These are phyloP conservation scores for Diarsia mendica DNA, from an alignment of 2,888 invertebrate species.

Conservation along the genomic window DNA sequence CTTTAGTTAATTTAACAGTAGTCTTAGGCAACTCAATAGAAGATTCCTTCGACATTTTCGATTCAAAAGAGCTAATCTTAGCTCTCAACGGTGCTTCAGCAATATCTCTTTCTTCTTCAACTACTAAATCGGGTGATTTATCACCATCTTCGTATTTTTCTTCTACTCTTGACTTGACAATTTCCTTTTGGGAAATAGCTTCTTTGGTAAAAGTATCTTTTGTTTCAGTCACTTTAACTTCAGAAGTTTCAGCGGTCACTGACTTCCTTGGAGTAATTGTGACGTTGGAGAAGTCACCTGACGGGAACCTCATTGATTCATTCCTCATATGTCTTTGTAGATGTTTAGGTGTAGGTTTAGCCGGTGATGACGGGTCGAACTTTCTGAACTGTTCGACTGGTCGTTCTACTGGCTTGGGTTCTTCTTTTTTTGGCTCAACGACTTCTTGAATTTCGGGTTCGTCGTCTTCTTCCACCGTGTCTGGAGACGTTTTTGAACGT, in stretches of 20 bases:
- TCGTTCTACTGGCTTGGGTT: constrained; percentile 78
- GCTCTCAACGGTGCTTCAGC: constrained; percentile 87
- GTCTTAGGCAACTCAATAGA: constrained; percentile 83
- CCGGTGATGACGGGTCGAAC: constrained; percentile 86
- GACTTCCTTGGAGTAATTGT: constrained; percentile 87
- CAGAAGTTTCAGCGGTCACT: constrained; percentile 86
- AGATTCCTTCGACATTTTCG: constrained; percentile 85
- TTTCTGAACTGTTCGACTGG: constrained; percentile 85
- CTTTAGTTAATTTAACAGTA: constrained; percentile 87
- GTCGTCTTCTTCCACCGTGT: constrained; percentile 79
- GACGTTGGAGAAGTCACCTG: constrained; percentile 88
- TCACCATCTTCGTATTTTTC: constrained; percentile 88
- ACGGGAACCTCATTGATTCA: constrained; percentile 89
- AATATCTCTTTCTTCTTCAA: constrained; percentile 84
- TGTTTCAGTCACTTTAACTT: constrained; percentile 77
- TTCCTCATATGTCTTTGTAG: constrained; percentile 89
- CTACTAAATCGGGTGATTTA: constrained; percentile 84
- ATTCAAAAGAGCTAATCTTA: constrained; percentile 88
- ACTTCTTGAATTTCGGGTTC: constrained; percentile 72
- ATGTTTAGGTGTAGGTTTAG: constrained; percentile 88
- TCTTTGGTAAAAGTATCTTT: constrained; percentile 82
- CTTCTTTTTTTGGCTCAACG: constrained; percentile 77
- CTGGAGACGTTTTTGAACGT: constrained; percentile 85
- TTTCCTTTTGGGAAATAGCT: constrained; percentile 86
- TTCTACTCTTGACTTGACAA: constrained; percentile 88